phyloP scores from a whole-genome alignment of 1,140 invertebrate genomes.

The Pseudomyrmex dendroicus region DNA sequence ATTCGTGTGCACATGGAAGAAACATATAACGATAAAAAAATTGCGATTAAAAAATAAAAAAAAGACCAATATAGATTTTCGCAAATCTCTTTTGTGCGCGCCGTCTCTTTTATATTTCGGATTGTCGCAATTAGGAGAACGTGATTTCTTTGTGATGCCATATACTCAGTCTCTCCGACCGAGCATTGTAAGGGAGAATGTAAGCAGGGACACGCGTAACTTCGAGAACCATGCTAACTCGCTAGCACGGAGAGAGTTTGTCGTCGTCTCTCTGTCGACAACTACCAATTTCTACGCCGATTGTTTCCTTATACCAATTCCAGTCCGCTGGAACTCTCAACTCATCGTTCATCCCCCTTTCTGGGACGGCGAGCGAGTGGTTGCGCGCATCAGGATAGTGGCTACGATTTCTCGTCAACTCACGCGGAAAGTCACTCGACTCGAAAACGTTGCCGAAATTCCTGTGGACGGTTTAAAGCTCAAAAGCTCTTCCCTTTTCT shows the following conservation, averaged over 20 bases:
- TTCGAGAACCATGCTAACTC: constrained; percentile 62
- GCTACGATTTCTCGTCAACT: constrained; percentile 2
- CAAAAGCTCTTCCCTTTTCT: neutral
- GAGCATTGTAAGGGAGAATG: neutral
- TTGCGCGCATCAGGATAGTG: neutral
- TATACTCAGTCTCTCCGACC: neutral
- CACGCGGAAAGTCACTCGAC: constrained; percentile 24
- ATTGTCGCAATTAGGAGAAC: neutral
- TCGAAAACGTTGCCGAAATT: constrained; percentile 49
- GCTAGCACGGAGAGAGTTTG: constrained; percentile 55
- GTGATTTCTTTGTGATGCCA: constrained; percentile 29
- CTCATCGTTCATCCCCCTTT: constrained; percentile 27
- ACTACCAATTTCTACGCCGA: constrained; percentile 78
- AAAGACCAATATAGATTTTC: neutral
- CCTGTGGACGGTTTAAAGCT: neutral
- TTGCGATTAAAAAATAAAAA: neutral
- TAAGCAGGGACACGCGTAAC: constrained; percentile 31
- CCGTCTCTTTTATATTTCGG: neutral
- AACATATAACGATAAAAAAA: neutral
- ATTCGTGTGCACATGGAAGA: neutral
- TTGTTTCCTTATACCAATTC: constrained; percentile 74
- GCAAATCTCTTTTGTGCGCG: no score
- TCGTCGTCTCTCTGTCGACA: constrained; percentile 48
- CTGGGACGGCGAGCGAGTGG: neutral
- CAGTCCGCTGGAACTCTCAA: neutral